These are phyloP conservation scores for Pseudoatta argentina DNA, from an alignment of 1,140 invertebrate genomes.

Conservation along the genomic window DNA sequence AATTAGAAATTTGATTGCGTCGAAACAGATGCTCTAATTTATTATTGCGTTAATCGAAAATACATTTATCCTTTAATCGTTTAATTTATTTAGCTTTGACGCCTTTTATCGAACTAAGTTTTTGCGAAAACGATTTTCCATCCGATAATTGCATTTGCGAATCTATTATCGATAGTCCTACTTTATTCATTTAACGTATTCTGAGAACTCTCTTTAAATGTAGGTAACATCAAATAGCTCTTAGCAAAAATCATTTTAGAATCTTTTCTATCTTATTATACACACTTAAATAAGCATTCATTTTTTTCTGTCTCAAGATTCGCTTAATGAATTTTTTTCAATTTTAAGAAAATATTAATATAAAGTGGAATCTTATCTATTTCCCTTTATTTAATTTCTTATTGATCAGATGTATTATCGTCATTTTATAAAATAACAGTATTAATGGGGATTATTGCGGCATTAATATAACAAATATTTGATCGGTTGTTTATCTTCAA, in stretches of 20 bases:
- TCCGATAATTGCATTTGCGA: not conserved
- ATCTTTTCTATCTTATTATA: not conserved
- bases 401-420: not conserved
- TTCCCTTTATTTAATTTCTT: not conserved
- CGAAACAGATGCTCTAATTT: slow-evolving; percentile 1
- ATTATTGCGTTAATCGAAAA: not conserved
- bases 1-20: slow-evolving; percentile 20
- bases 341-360: not conserved
- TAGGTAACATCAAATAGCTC: not conserved
- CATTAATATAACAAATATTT: slow-evolving; percentile 37
- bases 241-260: not conserved
- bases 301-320: not conserved
- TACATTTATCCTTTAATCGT: not conserved
- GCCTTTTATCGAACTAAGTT: not conserved
- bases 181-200: not conserved
- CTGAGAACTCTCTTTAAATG: not conserved
- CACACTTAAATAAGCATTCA: not conserved
- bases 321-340: not conserved
- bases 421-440: slow-evolving; percentile 9
- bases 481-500: slow-evolving; percentile 16
- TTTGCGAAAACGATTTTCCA: not conserved
- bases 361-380: not conserved
- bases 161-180: not conserved
- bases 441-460: slow-evolving; percentile 20
- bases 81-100: not conserved